Evolutionary conservation across 2,888 invertebrate genomes (phyloP), one percentile per base, ranked within the genome.

Genomic region (Idaea aversata): DNA sequence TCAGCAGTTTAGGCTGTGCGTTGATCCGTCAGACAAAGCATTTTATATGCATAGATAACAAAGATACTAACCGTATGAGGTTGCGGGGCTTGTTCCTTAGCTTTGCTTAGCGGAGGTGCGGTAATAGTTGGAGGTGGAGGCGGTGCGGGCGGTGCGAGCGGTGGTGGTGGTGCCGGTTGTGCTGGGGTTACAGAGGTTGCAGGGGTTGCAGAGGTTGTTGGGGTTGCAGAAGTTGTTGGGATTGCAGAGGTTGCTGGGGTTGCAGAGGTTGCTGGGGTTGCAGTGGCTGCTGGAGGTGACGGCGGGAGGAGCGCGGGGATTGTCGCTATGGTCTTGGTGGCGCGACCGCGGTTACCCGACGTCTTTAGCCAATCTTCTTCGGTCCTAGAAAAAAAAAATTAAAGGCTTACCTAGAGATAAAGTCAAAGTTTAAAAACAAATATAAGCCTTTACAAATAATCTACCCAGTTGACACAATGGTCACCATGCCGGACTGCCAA

Each of bases 311-410:
- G 77, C 76, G 36, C 77, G 81, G 4, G 38, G 69, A 65, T 16
- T 16, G 15, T 16, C 35, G 85, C 71, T 76, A 84, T 68, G 75
- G 85, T 69, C 78, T 90, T 79, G 78, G 85, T 71, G 72, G 83
- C 70, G 73, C 90, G 83, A 4, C 69, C 79, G 57, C 85, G 88
- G 69, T 79, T 87, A 71, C 71, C 76, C 60, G 76, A 75, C 63
- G 74, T 78, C 80, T 81, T 93, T 67, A 77, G 66, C 88, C 87
- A 90, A 72, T 88, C 94, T 81, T 82, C 94, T 88, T 91, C 91
- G 16, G 80, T 85, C 74, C 92, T 36, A 10, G 36, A 36, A 25
- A 25, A 25, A n/a, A 25, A 25, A 25, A 25, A 25, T 91, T 61
- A 7, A n/a, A 61, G 63, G 62, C 3, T 25, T 3, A 25, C 25